Conservation (phyloP, 1,140 invertebrate genomes). For the Ips typographus region DNA sequence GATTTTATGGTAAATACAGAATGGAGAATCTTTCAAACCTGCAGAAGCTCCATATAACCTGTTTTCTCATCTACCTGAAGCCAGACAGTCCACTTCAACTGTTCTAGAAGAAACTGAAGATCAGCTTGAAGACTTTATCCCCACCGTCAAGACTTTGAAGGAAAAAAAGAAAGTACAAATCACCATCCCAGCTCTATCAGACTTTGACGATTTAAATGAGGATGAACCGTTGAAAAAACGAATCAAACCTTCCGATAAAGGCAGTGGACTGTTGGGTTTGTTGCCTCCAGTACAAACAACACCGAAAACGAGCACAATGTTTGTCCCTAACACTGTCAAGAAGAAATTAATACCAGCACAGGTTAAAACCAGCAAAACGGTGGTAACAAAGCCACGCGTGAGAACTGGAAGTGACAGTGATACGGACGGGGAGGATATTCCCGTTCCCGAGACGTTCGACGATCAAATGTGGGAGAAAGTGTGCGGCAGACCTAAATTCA, state of each 20-base stretch:
- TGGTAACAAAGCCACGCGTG: slow-evolving; percentile 11
- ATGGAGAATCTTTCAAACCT: neutral
- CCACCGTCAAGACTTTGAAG: slow-evolving; percentile 41
- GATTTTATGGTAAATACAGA: slow-evolving; percentile 7
- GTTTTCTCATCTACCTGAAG: slow-evolving; percentile 22
- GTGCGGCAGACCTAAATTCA: slow-evolving; percentile 42
- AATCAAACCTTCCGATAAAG: slow-evolving; percentile 38
- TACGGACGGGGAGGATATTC: slow-evolving; percentile 45
- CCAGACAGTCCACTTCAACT: slow-evolving; percentile 13
- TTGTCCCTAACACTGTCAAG: slow-evolving; percentile 37
- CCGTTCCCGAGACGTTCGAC: slow-evolving; percentile 48
- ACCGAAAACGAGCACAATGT: slow-evolving; percentile 39
- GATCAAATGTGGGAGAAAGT: slow-evolving; percentile 49
- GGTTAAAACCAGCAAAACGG: slow-evolving; percentile 1
- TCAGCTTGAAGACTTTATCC: slow-evolving; percentile 46
- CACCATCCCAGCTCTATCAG: slow-evolving; percentile 43
- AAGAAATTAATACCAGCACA: slow-evolving; percentile 21
- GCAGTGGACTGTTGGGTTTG: slow-evolving; percentile 38
- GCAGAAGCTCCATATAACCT: neutral
- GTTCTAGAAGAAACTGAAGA: slow-evolving; percentile 35
- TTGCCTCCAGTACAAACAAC: slow-evolving; percentile 45
- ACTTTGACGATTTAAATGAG: slow-evolving; percentile 40
- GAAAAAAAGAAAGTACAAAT: slow-evolving; percentile 45
- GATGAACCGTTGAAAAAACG: slow-evolving; percentile 38
- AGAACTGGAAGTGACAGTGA: slow-evolving; percentile 36